phyloP scores from a whole-genome alignment of 2,113 vertebrate genomes.

The Bujurquina vittata region DNA sequence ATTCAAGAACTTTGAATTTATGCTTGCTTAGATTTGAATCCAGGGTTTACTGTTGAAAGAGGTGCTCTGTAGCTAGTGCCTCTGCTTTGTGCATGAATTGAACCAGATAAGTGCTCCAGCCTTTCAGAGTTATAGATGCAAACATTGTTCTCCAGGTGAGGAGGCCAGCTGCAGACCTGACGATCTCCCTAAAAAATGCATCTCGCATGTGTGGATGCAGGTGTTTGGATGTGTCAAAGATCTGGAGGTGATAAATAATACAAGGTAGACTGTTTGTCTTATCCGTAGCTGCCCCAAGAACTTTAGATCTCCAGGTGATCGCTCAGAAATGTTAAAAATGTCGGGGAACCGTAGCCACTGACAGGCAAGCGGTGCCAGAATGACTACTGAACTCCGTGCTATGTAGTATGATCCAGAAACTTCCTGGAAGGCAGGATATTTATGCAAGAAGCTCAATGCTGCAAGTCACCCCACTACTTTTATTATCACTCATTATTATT shows the following conservation, averaged over 20 bases:
- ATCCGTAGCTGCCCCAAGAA: constrained; percentile 16
- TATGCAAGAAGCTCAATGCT: not conserved
- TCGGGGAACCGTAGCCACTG: constrained; percentile 7
- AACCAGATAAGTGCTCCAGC: constrained; percentile 8
- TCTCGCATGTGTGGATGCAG: constrained; percentile 33
- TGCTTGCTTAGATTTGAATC: not conserved
- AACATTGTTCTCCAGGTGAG: constrained; percentile 44
- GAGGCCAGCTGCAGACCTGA: constrained; percentile 37
- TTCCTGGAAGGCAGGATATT: not conserved
- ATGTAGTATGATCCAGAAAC: constrained; percentile 5
- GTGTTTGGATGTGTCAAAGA: constrained; percentile 55
- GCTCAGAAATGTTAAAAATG: constrained; percentile 60
- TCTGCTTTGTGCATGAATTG: not conserved
- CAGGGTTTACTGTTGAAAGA: not conserved
- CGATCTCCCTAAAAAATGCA: constrained; percentile 34
- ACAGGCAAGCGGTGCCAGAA: constrained; percentile 9
- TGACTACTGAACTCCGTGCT: constrained; percentile 10
- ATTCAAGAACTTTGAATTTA: not conserved
- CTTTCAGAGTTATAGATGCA: constrained; percentile 40
- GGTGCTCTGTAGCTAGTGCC: not conserved
- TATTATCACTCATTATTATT: not conserved
- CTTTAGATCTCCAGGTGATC: constrained; percentile 38
- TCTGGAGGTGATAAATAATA: constrained; percentile 51
- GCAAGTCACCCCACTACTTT: not conserved
- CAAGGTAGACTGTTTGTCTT: constrained; percentile 31